A percentile compares a stretch with the other conserved stretches of the same genome.
Conservation (phyloP, 2,888 invertebrate genomes). For the Tetramorium bicarinatum region DNA sequence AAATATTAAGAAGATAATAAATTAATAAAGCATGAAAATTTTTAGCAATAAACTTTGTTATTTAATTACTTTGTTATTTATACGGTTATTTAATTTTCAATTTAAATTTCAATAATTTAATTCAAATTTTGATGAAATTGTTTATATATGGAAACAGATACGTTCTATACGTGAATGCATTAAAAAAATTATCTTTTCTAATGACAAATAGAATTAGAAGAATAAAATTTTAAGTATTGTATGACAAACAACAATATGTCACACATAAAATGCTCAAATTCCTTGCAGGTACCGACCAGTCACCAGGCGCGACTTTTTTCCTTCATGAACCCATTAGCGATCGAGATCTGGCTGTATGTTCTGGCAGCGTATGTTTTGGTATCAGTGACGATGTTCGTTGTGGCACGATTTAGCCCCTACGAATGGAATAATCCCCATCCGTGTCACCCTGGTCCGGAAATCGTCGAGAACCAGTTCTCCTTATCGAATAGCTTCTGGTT, state of each 20-base stretch:
- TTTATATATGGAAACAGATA: neutral
- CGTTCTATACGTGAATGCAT: neutral
- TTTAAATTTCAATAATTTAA: neutral
- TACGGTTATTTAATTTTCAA: neutral
- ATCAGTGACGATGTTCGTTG: conserved; percentile 92
- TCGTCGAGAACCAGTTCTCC: conserved; percentile 93
- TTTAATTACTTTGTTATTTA: neutral
- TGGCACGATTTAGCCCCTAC: conserved; percentile 93
- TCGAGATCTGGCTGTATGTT: conserved; percentile 95
- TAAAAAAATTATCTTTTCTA: neutral
- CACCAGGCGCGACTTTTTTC: conserved; percentile 92
- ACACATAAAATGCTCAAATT: neutral
- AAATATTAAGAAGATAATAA: neutral
- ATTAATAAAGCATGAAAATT: neutral
- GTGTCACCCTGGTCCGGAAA: conserved; percentile 88
- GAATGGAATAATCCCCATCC: conserved; percentile 93
- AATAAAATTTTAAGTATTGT: neutral
- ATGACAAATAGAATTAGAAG: neutral
- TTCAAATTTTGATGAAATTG: neutral
- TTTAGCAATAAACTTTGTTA: neutral
- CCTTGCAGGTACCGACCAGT: conserved; percentile 89
- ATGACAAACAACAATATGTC: neutral
- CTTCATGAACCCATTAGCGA: conserved; percentile 95
- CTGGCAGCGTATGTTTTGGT: conserved; percentile 93
- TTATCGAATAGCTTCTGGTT: conserved; percentile 95